A percentile compares a stretch with the other conserved stretches of the same genome.
These are phyloP conservation scores for Cydia strobilella DNA, from an alignment of 1,140 invertebrate species.

Conservation along the genomic window DNA sequence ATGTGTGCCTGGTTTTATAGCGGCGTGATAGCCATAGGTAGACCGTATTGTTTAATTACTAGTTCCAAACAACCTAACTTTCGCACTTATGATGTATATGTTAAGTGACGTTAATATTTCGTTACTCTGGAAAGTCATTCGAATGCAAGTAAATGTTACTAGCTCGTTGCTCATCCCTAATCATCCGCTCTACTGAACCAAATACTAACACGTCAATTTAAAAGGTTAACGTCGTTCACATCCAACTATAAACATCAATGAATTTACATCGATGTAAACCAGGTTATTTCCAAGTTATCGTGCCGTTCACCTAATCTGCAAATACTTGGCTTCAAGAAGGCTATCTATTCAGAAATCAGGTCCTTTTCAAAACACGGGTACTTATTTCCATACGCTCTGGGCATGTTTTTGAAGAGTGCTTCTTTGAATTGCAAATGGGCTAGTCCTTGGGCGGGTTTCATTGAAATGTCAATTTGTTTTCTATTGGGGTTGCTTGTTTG, in stretches of 20 bases:
- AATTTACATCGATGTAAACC: not conserved
- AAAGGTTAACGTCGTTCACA: not conserved
- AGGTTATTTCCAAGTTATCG: not conserved
- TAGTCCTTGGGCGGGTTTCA: slow-evolving; percentile 62
- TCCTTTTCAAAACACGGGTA: slow-evolving; percentile 64
- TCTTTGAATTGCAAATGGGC: slow-evolving; percentile 76
- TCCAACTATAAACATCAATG: not conserved
- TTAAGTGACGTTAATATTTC: not conserved
- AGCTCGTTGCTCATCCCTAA: slow-evolving; percentile 10
- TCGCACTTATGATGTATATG: not conserved
- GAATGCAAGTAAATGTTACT: not conserved
- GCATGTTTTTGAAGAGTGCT: slow-evolving; percentile 69
- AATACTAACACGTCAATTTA: slow-evolving; percentile 1
- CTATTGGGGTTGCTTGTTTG: slow-evolving; percentile 63
- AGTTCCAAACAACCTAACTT: not conserved
- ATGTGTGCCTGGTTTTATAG: slow-evolving; percentile 26
- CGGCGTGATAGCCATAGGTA: slow-evolving; percentile 10
- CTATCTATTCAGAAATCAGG: slow-evolving; percentile 69
- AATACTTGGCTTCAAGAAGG: slow-evolving; percentile 46
- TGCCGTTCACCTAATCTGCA: slow-evolving; percentile 34
- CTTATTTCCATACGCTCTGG: slow-evolving; percentile 71
- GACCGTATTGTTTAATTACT: not conserved
- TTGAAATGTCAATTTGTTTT: slow-evolving; percentile 79
- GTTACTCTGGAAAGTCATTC: not conserved
- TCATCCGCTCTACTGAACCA: slow-evolving; percentile 26